phyloP scores from a whole-genome alignment of 2,797 vertebrate species.

The Denticeps clupeoides region DNA sequence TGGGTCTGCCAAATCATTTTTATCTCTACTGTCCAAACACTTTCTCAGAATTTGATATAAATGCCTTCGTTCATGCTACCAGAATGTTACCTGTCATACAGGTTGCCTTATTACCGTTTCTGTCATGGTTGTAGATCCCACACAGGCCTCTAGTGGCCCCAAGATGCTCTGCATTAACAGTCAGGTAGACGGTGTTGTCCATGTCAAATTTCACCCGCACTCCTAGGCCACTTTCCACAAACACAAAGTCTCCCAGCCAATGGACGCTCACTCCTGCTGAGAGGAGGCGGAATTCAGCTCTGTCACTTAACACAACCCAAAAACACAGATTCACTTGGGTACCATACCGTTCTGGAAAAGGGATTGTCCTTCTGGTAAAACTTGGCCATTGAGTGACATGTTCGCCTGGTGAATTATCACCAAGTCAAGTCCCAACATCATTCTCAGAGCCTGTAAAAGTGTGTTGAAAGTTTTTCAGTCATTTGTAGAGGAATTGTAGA shows the following conservation, averaged over 20 bases:
- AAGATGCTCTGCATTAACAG: conserved; percentile 57
- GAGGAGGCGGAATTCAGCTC: too few species aligned
- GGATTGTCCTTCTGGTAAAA: conserved; percentile 48
- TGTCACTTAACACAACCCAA: too few species aligned
- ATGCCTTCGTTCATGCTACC: too few species aligned
- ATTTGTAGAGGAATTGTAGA: too few species aligned
- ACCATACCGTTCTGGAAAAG: conserved; percentile 66
- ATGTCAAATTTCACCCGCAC: conserved; percentile 67
- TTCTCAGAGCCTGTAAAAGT: conserved; percentile 54
- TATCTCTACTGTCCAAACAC: too few species aligned
- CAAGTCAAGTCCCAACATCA: conserved; percentile 67
- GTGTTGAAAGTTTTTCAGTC: too few species aligned
- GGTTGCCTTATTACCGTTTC: conserved; percentile 53
- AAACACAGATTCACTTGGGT: background rate
- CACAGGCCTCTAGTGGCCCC: conserved; percentile 72
- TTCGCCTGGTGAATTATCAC: conserved; percentile 51
- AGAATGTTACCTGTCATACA: too few species aligned
- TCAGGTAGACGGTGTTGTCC: conserved; percentile 60
- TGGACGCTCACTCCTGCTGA: conserved; percentile 71
- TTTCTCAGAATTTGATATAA: too few species aligned
- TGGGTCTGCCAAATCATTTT: too few species aligned
- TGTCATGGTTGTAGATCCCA: conserved; percentile 69
- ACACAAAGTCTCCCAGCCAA: conserved; percentile 84
- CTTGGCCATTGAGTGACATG: conserved; percentile 57
- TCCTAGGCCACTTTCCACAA: conserved; percentile 74